Conservation (phyloP, 2,797 vertebrate genomes). For the Diplodus puntazzo region DNA sequence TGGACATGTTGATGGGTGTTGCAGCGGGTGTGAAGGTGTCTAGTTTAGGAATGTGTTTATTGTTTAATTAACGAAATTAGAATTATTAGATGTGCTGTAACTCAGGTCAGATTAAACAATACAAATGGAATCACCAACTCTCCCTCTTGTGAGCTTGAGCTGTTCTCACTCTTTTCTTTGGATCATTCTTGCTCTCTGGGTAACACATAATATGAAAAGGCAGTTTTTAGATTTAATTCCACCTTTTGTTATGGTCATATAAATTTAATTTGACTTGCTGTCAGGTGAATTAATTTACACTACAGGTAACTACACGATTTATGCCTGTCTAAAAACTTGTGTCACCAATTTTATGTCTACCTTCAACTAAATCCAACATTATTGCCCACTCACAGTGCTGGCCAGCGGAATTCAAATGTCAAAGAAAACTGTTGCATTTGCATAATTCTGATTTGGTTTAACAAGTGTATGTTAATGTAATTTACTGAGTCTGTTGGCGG, state of each 20-base stretch:
- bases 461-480: slow-evolving; percentile 53
- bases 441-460: slow-evolving; percentile 18
- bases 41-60: neutral
- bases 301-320: too few species aligned
- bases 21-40: neutral
- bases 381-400: neutral
- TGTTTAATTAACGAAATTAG: neutral
- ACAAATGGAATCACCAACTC: too few species aligned
- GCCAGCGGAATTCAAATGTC: slow-evolving; percentile 37
- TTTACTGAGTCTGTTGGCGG: slow-evolving; percentile 3
- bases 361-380: neutral
- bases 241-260: neutral
- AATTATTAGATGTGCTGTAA: neutral
- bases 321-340: neutral
- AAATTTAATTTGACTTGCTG: neutral
- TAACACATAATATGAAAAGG: neutral
- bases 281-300: neutral
- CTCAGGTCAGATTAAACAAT: neutral
- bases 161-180: neutral
- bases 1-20: too few species aligned
- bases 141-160: too few species aligned
- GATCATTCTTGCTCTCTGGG: neutral
- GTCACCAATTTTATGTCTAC: neutral
- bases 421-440: slow-evolving; percentile 33
- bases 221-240: neutral